Conservation (phyloP, 2,888 invertebrate genomes). For the Patella ulyssiponensis region DNA sequence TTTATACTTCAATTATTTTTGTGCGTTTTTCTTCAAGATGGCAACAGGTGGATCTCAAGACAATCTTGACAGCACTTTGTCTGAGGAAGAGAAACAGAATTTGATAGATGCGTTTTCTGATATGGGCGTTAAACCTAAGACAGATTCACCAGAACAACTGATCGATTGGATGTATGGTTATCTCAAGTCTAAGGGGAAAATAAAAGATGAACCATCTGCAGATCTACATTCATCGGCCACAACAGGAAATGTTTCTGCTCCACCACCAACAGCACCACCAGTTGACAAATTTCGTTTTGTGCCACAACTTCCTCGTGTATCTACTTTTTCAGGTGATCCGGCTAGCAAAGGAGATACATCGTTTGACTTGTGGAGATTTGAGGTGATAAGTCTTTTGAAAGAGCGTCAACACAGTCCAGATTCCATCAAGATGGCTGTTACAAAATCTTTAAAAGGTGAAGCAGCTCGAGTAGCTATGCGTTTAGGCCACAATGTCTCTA, state of each 20-base stretch:
- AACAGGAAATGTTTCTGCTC: not conserved
- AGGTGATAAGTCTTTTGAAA: not conserved
- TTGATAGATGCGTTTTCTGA: not conserved
- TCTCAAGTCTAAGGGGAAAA: not conserved
- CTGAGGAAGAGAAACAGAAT: not conserved
- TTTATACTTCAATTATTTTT: not conserved
- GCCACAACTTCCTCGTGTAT: not conserved
- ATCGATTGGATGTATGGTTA: not conserved
- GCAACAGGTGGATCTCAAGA: not conserved
- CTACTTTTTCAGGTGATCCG: conserved; percentile 3
- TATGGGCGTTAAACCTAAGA: not conserved
- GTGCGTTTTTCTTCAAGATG: not conserved
- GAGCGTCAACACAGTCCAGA: not conserved
- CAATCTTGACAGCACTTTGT: no score
- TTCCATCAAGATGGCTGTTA: not conserved
- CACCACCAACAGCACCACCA: not conserved
- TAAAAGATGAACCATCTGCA: not conserved
- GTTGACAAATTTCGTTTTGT: not conserved
- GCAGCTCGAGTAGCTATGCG: conserved; percentile 10
- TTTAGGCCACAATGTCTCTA: not conserved
- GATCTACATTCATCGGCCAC: not conserved
- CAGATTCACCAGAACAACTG: not conserved
- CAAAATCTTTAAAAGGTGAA: not conserved
- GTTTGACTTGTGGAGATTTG: conserved; percentile 3
- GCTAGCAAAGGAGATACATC: not conserved